phyloP scores from a whole-genome alignment of 2,888 invertebrate species.

The Mycalesis mineus region DNA sequence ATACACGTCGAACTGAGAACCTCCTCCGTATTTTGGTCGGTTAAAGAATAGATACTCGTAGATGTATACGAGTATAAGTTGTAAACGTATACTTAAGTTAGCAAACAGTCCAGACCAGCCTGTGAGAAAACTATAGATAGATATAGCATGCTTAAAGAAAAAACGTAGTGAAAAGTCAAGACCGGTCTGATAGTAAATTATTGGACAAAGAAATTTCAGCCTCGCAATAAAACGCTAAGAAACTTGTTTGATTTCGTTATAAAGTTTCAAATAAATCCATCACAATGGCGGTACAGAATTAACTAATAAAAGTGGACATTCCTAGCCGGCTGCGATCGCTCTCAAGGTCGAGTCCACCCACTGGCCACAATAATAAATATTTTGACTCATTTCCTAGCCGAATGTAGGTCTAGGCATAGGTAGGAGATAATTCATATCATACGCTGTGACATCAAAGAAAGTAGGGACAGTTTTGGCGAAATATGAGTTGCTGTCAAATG shows the following conservation, averaged over 20 bases:
- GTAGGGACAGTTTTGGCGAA: constrained; percentile 4
- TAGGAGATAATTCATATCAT: constrained; percentile 18
- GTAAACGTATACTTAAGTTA: too few relatives aligned
- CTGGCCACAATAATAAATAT: constrained; percentile 48
- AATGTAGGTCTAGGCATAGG: constrained; percentile 41
- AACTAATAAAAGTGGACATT: constrained; percentile 46
- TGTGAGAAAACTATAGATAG: too few relatives aligned
- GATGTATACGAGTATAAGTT: too few relatives aligned
- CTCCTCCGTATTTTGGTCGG: too few relatives aligned
- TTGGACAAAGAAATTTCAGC: not conserved
- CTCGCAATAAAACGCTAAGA: not conserved
- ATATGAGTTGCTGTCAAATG: not conserved
- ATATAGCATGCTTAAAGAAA: too few relatives aligned
- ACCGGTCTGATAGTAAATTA: not conserved
- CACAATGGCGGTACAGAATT: constrained; percentile 19
- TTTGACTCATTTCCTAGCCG: constrained; percentile 54
- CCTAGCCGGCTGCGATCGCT: constrained; percentile 45
- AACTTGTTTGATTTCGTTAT: constrained; percentile 1
- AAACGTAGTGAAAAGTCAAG: too few relatives aligned
- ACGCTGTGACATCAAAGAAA: constrained; percentile 20
- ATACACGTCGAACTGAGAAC: too few relatives aligned
- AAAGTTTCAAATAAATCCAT: constrained; percentile 8
- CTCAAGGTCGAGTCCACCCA: constrained; percentile 58
- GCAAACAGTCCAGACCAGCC: too few relatives aligned
- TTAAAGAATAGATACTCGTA: too few relatives aligned